A percentile compares a stretch with the other conserved stretches of the same genome.
These are phyloP conservation scores for Rhizomys pruinosus DNA, from an alignment of 2,113 vertebrate genomes.

Conservation along the genomic window DNA sequence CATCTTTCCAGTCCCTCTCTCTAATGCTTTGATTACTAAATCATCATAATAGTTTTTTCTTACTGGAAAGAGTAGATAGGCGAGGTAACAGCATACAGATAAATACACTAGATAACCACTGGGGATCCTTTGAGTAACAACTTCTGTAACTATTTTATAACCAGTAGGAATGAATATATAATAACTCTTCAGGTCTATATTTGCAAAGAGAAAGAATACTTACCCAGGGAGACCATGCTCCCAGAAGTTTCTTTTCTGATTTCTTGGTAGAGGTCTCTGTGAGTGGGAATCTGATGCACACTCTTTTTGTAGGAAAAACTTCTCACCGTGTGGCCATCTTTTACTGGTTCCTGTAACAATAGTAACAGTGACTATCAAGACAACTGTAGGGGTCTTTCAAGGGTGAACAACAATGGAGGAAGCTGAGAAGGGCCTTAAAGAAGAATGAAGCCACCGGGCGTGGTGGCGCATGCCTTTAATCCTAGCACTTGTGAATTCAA, in stretches of 20 bases:
- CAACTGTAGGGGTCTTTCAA: background rate
- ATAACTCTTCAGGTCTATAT: slow-evolving; percentile 1
- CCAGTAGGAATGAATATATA: slow-evolving; percentile 5
- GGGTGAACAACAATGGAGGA: background rate
- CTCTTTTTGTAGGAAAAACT: slow-evolving; percentile 63
- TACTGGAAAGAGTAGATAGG: background rate
- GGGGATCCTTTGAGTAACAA: slow-evolving; percentile 7
- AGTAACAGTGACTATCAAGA: slow-evolving; percentile 69
- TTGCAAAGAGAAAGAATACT: slow-evolving; percentile 61
- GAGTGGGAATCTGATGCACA: slow-evolving; percentile 58
- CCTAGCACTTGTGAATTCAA: no score
- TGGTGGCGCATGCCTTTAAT: no score
- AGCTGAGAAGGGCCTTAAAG: background rate
- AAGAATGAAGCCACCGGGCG: no score
- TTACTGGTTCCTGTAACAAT: slow-evolving; percentile 75
- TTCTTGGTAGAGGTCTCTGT: slow-evolving; percentile 54
- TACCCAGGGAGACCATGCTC: slow-evolving; percentile 67
- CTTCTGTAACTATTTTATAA: background rate
- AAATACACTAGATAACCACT: background rate
- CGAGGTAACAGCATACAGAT: background rate
- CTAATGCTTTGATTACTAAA: slow-evolving; percentile 33
- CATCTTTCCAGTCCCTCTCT: background rate
- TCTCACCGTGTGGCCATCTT: slow-evolving; percentile 46
- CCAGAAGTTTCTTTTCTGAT: slow-evolving; percentile 59
- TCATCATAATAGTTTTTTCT: background rate